Conservation (phyloP, 2,888 invertebrate genomes). For the Acrocyrtus sp. region DNA sequence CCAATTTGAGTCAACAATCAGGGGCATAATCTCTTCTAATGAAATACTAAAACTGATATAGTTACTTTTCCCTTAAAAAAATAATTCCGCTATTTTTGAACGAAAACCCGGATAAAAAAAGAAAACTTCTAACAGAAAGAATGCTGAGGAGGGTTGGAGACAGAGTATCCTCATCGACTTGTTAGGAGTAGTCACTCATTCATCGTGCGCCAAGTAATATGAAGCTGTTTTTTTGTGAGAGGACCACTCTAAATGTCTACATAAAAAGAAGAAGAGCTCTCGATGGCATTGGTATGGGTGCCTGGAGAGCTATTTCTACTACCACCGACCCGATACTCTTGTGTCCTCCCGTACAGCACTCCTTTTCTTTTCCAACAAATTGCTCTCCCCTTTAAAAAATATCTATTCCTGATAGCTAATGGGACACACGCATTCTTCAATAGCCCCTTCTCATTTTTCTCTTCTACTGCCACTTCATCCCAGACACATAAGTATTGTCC, state of each 20-base stretch:
- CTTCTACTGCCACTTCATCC: too few species aligned
- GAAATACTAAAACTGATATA: too few species aligned
- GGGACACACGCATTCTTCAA: neutral
- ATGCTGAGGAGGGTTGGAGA: neutral
- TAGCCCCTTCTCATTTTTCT: too few species aligned
- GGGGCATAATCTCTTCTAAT: too few species aligned
- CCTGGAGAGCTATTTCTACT: constrained; percentile 62
- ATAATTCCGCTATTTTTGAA: too few species aligned
- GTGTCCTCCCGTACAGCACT: constrained; percentile 5
- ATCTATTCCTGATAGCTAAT: constrained; percentile 30
- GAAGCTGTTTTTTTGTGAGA: constrained; percentile 8
- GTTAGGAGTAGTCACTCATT: constrained; percentile 38
- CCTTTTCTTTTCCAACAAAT: constrained; percentile 27
- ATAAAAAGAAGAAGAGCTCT: constrained; percentile 53
- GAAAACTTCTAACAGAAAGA: too few species aligned
- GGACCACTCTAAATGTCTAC: constrained; percentile 46
- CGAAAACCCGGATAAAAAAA: too few species aligned
- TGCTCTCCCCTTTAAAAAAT: constrained; percentile 29
- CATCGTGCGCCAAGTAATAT: neutral
- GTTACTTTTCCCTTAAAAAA: too few species aligned
- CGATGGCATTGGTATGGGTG: constrained; percentile 58
- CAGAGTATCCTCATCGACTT: constrained; percentile 44
- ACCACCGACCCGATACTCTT: constrained; percentile 35
- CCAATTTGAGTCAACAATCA: neutral
- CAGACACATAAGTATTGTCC: too few species aligned